Evolutionary conservation across 2,113 vertebrate species (phyloP).

Genomic region (Fulica atra): DNA sequence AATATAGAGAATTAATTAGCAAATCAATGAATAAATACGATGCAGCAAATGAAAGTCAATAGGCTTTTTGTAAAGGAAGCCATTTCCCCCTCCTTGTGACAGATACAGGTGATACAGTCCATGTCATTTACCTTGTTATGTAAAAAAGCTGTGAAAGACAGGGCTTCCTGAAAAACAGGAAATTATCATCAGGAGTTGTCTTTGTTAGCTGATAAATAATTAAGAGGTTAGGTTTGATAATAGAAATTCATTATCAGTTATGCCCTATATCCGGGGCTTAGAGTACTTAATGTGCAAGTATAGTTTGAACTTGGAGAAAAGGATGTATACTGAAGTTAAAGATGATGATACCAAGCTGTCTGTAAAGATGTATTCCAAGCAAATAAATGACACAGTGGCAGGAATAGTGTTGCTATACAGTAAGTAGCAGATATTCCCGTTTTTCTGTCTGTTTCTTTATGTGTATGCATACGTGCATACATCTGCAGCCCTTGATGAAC

Average conservation of each 20-base stretch:
- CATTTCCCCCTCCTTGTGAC: not conserved
- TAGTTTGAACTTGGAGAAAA: not conserved
- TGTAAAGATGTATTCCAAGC: not conserved
- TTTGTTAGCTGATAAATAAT: constrained; percentile 5
- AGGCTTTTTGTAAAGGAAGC: not conserved
- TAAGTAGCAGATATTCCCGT: not conserved
- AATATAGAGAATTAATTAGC: constrained; percentile 50
- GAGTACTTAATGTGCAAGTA: not conserved
- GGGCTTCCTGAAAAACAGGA: constrained; percentile 19
- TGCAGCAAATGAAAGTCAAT: constrained; percentile 2
- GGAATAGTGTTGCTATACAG: not conserved
- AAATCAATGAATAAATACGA: constrained; percentile 32
- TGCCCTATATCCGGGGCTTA: not conserved
- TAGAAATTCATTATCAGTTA: not conserved
- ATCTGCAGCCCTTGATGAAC: not conserved
- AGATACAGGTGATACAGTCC: not conserved
- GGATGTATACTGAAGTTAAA: not conserved
- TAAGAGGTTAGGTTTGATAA: not conserved
- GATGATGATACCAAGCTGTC: not conserved
- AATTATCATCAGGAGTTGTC: not conserved
- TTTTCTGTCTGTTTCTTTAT: not conserved
- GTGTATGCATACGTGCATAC: not conserved
- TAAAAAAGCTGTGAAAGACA: constrained; percentile 1
- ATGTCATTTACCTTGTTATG: not conserved
- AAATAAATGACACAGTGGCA: not conserved